Percentiles rank a stretch among this genome's conserved stretches.
These are phyloP conservation scores for Salticus scenicus DNA, from an alignment of 2,888 invertebrate genomes.

Conservation along the genomic window DNA sequence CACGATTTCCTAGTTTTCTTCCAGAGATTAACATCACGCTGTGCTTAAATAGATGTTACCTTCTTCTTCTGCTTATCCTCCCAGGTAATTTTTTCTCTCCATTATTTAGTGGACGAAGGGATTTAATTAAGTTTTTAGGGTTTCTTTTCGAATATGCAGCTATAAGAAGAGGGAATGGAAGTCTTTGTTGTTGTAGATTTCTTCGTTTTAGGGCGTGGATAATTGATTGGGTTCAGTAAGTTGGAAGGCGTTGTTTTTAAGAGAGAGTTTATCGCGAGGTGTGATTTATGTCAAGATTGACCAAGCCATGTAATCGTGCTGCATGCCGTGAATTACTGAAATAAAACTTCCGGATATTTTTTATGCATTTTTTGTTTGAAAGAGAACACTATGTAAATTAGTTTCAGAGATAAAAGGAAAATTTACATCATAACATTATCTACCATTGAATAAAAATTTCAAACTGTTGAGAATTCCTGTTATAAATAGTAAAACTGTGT, in stretches of 20 bases:
- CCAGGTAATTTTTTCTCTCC: background rate
- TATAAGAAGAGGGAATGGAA: no score
- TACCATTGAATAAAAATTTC: no score
- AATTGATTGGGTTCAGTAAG: background rate
- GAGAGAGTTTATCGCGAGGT: background rate
- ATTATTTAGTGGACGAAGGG: background rate
- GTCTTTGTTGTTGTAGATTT: background rate
- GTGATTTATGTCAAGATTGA: no score
- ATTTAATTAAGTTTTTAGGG: slow-evolving; percentile 9
- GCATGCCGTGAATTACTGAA: no score
- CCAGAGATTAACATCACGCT: background rate
- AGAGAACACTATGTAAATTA: no score
- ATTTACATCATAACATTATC: no score
- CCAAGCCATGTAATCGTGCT: no score
- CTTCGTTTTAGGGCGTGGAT: background rate
- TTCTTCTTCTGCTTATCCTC: background rate
- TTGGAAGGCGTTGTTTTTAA: background rate
- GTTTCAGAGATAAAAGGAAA: no score
- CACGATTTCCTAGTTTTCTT: slow-evolving; percentile 1
- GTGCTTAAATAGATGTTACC: slow-evolving; percentile 1
- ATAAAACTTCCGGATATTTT: no score
- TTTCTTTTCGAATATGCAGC: background rate
- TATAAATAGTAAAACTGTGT: no score
- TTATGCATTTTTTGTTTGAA: no score
- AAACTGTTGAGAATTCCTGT: no score